A percentile compares a stretch with the other conserved stretches of the same genome.
Conservation (phyloP, 1,140 invertebrate species). For the Bilobella aurantiaca region DNA sequence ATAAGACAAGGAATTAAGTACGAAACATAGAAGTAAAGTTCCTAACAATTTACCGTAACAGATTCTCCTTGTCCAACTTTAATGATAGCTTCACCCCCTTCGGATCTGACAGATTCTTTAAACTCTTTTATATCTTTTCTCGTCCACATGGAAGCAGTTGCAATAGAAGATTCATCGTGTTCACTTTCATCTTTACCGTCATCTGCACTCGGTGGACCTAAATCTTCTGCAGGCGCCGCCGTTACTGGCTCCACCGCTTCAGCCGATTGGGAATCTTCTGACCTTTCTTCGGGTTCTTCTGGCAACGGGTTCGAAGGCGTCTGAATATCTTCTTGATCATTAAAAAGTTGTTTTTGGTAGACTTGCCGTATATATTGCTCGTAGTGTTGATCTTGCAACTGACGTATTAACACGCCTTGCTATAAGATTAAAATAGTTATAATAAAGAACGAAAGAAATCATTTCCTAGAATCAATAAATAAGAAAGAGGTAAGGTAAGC, state of each 20-base stretch:
- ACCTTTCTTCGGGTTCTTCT: conserved; percentile 4
- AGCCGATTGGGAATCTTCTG: neutral
- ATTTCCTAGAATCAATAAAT: too few species aligned
- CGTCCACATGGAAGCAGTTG: conserved; percentile 91
- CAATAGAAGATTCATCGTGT: conserved; percentile 42
- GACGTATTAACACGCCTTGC: conserved; percentile 81
- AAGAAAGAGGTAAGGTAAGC: neutral
- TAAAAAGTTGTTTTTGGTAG: conserved; percentile 49
- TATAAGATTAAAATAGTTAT: too few species aligned
- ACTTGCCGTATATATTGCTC: conserved; percentile 92
- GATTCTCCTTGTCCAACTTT: conserved; percentile 95
- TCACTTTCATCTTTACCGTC: conserved; percentile 33
- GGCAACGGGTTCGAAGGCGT: conserved; percentile 8
- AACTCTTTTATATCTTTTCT: conserved; percentile 80
- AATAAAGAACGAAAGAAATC: too few species aligned
- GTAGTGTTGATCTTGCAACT: conserved; percentile 94
- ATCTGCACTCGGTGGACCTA: conserved; percentile 18
- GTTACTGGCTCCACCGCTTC: neutral
- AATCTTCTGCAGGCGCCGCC: neutral
- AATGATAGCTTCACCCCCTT: conserved; percentile 83
- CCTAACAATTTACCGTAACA: conserved; percentile 58
- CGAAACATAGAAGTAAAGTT: neutral
- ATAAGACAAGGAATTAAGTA: conserved; percentile 14
- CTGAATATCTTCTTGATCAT: conserved; percentile 4
- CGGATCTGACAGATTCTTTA: conserved; percentile 73